Base-by-base conservation (phyloP, 1,140 invertebrate genomes). In the Periplaneta americana region DNA sequence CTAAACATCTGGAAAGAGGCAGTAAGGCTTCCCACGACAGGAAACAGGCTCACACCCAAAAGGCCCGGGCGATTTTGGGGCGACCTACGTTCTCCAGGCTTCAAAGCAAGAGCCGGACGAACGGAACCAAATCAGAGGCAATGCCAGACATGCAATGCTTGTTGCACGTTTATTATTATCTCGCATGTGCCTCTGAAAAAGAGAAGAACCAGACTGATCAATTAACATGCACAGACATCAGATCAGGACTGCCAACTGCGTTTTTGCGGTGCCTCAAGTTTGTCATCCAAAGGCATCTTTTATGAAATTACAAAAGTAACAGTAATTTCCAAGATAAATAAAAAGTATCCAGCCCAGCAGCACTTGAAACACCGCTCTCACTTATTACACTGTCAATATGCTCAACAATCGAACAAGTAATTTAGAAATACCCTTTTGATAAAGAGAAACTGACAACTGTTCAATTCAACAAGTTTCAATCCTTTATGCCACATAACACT, bases 171-270 rank as follows among this genome's bases (percentile, higher is more conserved):
- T 85, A 84, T 48, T 32, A 86, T 91, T 90, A 90, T 91, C 91
- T 90, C 88, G 91, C 92, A 93, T 93, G 93, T 94, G 93, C 93
- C 93, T 94, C 93, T 94, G 92, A 93, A 94, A 94, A 90, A 91
- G 90, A 91, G 91, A 88, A 78, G 35, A n/a, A 91, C 90, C 91
- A 91, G 90, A 91, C 90, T 91, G 90, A 91, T 91, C 90, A 91
- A 90, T 84, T 88, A 34, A 78, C 6, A 75, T 48, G 39, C 39
- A 48, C 10, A 15, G 17, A 48, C 15, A 48, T 48, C 17, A 48
- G 10, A 48, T 48, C 39, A 48, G 39, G 39, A 22, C 39, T 48
- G 17, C 10, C 39, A 48, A 48, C 39, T 48, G 39, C 15, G n/a
- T n/a, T 18, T 22, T 15, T 48, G 39, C 39, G n/a, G 15, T 48